These are phyloP conservation scores for Netelia inedita DNA, from an alignment of 2,888 invertebrate species.

Conservation along the genomic window DNA sequence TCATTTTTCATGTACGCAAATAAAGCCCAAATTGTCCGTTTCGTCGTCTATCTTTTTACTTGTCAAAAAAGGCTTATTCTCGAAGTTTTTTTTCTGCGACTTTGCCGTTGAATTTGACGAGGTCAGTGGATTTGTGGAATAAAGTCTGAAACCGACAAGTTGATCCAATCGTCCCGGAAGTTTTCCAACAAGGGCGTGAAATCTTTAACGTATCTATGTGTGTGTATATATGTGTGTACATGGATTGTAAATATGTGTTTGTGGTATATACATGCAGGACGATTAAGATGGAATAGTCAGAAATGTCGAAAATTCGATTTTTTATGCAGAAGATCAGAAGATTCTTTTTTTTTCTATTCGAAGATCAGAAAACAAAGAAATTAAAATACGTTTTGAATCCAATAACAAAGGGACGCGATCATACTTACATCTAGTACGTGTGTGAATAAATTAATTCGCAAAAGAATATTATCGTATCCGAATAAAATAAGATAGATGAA, in stretches of 20 bases:
- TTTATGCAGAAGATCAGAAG: too few species aligned
- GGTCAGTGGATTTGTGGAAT: conserved; percentile 48
- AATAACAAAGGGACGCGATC: too few species aligned
- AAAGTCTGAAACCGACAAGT: conserved; percentile 65
- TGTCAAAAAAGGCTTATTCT: background rate
- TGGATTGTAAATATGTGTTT: too few species aligned
- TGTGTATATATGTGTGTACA: background rate
- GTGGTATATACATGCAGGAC: conserved; percentile 9
- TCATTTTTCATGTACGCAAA: background rate
- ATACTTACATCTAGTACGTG: too few species aligned
- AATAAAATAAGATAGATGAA: too few species aligned
- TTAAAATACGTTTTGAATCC: too few species aligned
- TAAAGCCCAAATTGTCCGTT: background rate
- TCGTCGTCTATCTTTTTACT: background rate
- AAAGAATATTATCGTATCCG: too few species aligned
- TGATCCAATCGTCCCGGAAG: conserved; percentile 70
- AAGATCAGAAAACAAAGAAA: too few species aligned
- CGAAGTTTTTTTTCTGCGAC: background rate
- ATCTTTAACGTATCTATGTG: conserved; percentile 19
- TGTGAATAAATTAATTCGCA: too few species aligned
- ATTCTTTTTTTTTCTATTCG: too few species aligned
- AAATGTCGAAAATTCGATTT: too few species aligned
- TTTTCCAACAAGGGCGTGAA: conserved; percentile 53
- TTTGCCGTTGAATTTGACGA: conserved; percentile 11
- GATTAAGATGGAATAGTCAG: too few species aligned